Evolutionary conservation across 1,140 invertebrate genomes (phyloP), one percentile per base, ranked within the genome.

Genomic region (Parapsyche elsis): DNA sequence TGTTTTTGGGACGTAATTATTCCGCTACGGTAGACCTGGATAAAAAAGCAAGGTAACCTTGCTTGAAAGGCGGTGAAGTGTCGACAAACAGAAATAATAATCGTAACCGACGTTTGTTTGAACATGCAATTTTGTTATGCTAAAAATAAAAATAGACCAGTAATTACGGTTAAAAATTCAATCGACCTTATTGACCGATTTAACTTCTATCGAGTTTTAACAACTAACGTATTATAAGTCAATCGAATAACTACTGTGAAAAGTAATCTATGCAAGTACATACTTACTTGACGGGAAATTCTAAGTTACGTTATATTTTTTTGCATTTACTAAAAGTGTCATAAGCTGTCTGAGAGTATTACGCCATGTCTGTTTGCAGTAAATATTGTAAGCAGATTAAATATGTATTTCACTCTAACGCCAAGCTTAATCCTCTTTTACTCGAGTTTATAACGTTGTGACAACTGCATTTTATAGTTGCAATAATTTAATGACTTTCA

Each of bases 41-140:
- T 14, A 71, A 79, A 78, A 79, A 74, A 71, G 71, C 78, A 79
- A 79, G 78, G 78, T 79, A 24, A 79, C 70, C 38, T 71, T 30
- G 30, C 46, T 19, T 71, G n/a, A 73, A 79, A 79, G 45, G 30
- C 45, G 67, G 57, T 70, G 70, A 71, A 23, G 23, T 75, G 71
- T 79, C 67, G 24, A 64, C 76, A 53, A 75, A 57, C 9, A 23
- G 46, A 23, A 16, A 26, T 53, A 53, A 57, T 44, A 45, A 71
- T 38, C 38, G 1, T 44, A 71, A 38, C 30, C 30, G 24, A 19
- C 23, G 70, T 44, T 45, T 12, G 5, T 71, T 71, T 26, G 12
- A 0, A 26, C 19, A 67, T 21, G 61, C 12, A 23, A 67, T 67
- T 7, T 7, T 53, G 45, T 53, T 53, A 5, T 53, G 16, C 16